Base-by-base conservation (phyloP, 2,888 invertebrate species). In the Leptopilina syphax region DNA sequence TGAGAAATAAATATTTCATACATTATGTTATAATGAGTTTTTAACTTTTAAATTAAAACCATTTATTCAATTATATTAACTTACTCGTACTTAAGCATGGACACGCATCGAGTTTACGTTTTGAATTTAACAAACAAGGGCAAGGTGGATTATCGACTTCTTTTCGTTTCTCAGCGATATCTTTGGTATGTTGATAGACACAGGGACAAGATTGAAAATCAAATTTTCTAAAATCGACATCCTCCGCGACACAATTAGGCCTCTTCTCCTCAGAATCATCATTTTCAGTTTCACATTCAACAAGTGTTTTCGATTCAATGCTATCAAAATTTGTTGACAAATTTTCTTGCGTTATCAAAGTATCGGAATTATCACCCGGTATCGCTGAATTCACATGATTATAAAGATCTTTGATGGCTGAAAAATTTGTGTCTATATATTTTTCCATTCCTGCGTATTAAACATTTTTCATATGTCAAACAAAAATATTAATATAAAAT, bases 61-160 rank as follows among this genome's bases (percentile, higher is more conserved):
- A 50, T 10, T 10, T 10, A 0, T 50, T 9, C 9, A 50, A 50
- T 50, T 50, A 1, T 12, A 12, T 50, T 2, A 10, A 65, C 78
- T 85, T 82, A 88, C 88, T 80, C 80, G 85, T 87, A 44, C 84
- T 86, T 73, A 90, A 82, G 84, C 91, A 91, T 12, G 89, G 87
- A 78, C 89, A 90, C 8, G 85, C 81, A 50, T 86, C 88, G 79
- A 87, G 86, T 76, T 88, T 88, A 78, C 87, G 86, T 78, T 86
- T 86, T 1, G 89, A 86, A 66, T 89, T 89, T 12, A 90, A 77
- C 76, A 90, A 84, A 86, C 91, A 90, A 10, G 87, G 86, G 84
- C 91, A 91, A 10, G 90, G 90, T 24, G 90, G 88, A 82, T 86
- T 88, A 80, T 88, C 86, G n/a, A 85, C 84, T 78, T 87, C 83